phyloP scores from a whole-genome alignment of 2,888 invertebrate genomes.

The Brachynemurus nebulosus region DNA sequence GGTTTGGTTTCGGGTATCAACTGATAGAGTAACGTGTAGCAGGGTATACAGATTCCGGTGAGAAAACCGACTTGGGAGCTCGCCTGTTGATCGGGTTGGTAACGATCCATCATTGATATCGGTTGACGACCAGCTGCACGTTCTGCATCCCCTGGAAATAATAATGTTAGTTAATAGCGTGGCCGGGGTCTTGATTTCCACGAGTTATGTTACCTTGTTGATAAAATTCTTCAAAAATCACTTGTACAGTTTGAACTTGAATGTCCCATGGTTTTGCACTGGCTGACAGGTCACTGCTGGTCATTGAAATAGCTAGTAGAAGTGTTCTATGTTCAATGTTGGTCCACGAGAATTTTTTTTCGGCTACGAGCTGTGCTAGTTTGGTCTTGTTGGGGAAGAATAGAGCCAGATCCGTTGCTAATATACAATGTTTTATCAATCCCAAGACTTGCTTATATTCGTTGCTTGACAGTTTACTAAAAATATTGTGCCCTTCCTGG shows the following conservation, averaged over 20 bases:
- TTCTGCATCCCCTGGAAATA: constrained; percentile 50
- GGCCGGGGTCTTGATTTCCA: too few relatives aligned
- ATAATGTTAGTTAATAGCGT: constrained; percentile 17
- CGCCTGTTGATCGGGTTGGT: constrained; percentile 58
- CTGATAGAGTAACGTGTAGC: constrained; percentile 52
- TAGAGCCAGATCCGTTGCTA: constrained; percentile 70
- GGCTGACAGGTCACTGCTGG: constrained; percentile 69
- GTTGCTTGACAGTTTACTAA: constrained; percentile 50
- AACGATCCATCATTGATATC: constrained; percentile 70
- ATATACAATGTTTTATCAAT: constrained; percentile 64
- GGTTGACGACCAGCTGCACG: constrained; percentile 50
- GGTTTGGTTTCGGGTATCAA: constrained; percentile 58
- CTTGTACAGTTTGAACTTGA: constrained; percentile 64
- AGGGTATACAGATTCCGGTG: constrained; percentile 66
- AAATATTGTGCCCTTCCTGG: constrained; percentile 77
- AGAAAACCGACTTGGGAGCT: constrained; percentile 71
- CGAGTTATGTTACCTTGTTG: constrained; percentile 43
- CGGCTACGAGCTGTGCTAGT: constrained; percentile 38
- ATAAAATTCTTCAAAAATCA: constrained; percentile 73
- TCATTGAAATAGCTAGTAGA: constrained; percentile 68
- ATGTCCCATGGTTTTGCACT: constrained; percentile 75
- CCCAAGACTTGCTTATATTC: constrained; percentile 67
- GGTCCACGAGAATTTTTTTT: constrained; percentile 48
- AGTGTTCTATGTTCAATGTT: constrained; percentile 50
- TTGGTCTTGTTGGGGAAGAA: constrained; percentile 65